Percentiles rank a stretch among this genome's conserved stretches.
Conservation (phyloP, 1,140 invertebrate species). For the Ceratina japonica region DNA sequence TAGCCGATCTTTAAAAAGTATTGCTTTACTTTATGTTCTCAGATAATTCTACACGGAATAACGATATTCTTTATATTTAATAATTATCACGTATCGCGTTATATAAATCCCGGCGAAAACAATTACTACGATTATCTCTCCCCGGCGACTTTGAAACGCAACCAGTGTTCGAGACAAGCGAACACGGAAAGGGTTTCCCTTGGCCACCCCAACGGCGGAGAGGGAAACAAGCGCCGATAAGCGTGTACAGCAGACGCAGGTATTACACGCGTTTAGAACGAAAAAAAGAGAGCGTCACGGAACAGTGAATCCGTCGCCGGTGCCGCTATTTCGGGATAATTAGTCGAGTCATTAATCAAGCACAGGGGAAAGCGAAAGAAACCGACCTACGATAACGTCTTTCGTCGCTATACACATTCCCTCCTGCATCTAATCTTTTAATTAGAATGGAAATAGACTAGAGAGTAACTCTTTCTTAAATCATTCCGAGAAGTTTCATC, state of each 20-base stretch:
- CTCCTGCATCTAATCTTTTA: slow-evolving; percentile 22
- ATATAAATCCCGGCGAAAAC: slow-evolving; percentile 4
- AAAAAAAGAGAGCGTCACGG: background rate
- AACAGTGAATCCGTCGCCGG: background rate
- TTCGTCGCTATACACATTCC: background rate
- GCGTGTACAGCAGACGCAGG: background rate
- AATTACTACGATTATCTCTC: slow-evolving; percentile 30
- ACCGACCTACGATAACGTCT: slow-evolving; percentile 1
- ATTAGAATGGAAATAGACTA: slow-evolving; percentile 6
- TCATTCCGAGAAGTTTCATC: background rate
- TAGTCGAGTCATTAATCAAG: slow-evolving; percentile 28
- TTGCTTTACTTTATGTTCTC: too few species aligned
- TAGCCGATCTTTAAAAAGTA: too few species aligned
- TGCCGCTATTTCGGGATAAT: slow-evolving; percentile 32
- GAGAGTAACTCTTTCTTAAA: background rate
- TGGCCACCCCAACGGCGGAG: too few species aligned
- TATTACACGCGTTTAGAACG: background rate
- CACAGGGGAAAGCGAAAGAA: background rate
- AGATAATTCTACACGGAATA: too few species aligned
- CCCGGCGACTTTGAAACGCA: slow-evolving; percentile 19
- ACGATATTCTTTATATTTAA: background rate
- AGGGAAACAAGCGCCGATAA: slow-evolving; percentile 17
- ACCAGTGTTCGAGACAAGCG: slow-evolving; percentile 17
- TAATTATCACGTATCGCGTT: background rate
- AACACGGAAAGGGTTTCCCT: slow-evolving; percentile 31